Base-by-base conservation (phyloP, 2,113 vertebrate genomes). In the Empidonax alnorum region DNA sequence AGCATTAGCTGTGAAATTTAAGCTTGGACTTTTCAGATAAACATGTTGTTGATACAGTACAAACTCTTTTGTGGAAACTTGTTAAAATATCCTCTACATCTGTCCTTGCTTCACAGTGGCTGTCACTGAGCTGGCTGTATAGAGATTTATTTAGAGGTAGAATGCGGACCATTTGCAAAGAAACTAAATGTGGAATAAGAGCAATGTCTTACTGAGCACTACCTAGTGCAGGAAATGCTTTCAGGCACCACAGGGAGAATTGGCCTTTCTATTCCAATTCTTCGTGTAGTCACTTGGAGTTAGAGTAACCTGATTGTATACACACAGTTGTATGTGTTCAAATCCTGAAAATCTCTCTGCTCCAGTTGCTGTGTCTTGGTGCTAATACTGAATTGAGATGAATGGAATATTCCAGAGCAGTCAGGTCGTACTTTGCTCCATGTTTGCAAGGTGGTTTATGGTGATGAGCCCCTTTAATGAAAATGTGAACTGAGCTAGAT, bases 271-370 rank as follows among this genome's bases (percentile, higher is more conserved):
- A 19, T 73, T 87, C 61, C 49, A 78, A 39, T 92, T 92, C 59
- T 81, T 90, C 93, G 85, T 87, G 84, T 86, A 71, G 61, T 83
- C 66, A 67, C 79, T 78, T 78, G 78, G 71, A 95, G 33, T 42
- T 94, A 72, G 10, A 20, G 37, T 95, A 94, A 94, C 91, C 50
- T 91, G 93, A 94, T 95, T 96, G 88, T 84, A 61, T 83, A 62
- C 30, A 33, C 27, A 67, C 37, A 65, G 39, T 80, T 92, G 44
- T 71, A 58, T 58, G 80, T 94, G 85, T 93, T 85, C 49, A 87
- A 92, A 87, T 87, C 68, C 81, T 91, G 91, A 81, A 93, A 73
- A 74, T 78, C 41, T 88, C 30, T 67, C 73, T 81, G 72, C 52
- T 91, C 24, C 28, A 35, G 14, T 63, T 80, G 47, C 55, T 79